Percentiles rank a stretch among this genome's conserved stretches.
These are phyloP conservation scores for Podocnemis expansa DNA, from an alignment of 2,113 vertebrate species.

Conservation along the genomic window DNA sequence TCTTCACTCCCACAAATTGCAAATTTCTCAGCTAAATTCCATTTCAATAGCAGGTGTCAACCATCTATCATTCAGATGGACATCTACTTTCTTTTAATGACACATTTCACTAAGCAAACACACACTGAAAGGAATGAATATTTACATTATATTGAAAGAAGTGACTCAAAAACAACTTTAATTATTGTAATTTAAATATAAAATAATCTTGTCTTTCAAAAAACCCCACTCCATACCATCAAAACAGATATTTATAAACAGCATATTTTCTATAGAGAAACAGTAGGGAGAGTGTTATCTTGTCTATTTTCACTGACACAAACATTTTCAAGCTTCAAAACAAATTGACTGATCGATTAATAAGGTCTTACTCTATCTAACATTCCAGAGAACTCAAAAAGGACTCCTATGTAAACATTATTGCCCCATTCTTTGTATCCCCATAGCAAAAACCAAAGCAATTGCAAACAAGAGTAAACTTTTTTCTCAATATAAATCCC, in stretches of 20 bases:
- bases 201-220: background rate
- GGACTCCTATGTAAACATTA: background rate
- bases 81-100: slow-evolving; percentile 10
- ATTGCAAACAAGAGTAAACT: background rate
- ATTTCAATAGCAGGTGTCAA: background rate
- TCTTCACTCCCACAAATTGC: background rate
- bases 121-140: background rate
- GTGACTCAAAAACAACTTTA: background rate
- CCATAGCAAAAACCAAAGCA: background rate
- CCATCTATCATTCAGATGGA: background rate
- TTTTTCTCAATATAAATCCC: background rate
- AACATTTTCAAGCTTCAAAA: background rate
- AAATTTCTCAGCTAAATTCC: background rate
- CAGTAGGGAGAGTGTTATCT: background rate
- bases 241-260: background rate
- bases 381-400: background rate
- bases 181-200: background rate
- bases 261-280: background rate
- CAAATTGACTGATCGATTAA: background rate
- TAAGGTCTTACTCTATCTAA: background rate
- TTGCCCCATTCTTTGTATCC: background rate
- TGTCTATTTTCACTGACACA: background rate
- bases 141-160: slow-evolving; percentile 11
- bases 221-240: background rate
- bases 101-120: background rate